These are phyloP conservation scores for Lophius americanus DNA, from an alignment of 2,797 vertebrate species.

Conservation along the genomic window DNA sequence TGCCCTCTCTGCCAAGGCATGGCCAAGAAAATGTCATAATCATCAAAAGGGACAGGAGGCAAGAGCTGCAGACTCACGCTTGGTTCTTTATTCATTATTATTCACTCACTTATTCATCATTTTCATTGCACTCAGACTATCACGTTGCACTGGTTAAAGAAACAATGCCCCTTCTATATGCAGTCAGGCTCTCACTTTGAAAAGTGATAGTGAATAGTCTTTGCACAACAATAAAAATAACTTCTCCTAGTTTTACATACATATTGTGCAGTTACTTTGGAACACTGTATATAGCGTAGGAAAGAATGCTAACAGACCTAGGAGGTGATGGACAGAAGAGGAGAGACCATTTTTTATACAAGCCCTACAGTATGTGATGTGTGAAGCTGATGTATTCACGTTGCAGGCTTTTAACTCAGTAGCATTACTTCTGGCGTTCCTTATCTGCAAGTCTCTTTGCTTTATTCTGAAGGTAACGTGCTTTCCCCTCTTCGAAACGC, in stretches of 20 bases:
- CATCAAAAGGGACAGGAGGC: conserved; percentile 64
- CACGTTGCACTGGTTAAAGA: conserved; percentile 26
- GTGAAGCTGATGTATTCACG: conserved; percentile 26
- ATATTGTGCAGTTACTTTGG: conserved; percentile 25
- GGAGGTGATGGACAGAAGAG: conserved; percentile 36
- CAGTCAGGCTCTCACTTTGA: conserved; percentile 32
- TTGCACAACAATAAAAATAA: conserved; percentile 57
- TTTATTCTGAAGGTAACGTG: conserved; percentile 92
- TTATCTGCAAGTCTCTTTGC: conserved; percentile 84
- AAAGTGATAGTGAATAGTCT: conserved; percentile 27
- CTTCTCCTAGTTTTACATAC: conserved; percentile 44
- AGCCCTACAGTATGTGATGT: conserved; percentile 28
- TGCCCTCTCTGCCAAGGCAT: conserved; percentile 69
- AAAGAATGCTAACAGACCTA: conserved; percentile 28
- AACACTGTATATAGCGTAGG: conserved; percentile 62
- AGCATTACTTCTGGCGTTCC: conserved; percentile 73
- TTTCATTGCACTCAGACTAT: conserved; percentile 45
- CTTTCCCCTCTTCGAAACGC: conserved; percentile 90
- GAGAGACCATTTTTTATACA: conserved; percentile 13
- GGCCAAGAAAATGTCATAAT: conserved; percentile 67
- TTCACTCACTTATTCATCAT: conserved; percentile 60
- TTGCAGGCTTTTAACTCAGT: conserved; percentile 14
- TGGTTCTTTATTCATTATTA: conserved; percentile 66
- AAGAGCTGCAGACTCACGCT: conserved; percentile 45
- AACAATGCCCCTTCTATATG: not conserved